phyloP scores from a whole-genome alignment of 2,113 vertebrate genomes.

The Actenoides hombroni region DNA sequence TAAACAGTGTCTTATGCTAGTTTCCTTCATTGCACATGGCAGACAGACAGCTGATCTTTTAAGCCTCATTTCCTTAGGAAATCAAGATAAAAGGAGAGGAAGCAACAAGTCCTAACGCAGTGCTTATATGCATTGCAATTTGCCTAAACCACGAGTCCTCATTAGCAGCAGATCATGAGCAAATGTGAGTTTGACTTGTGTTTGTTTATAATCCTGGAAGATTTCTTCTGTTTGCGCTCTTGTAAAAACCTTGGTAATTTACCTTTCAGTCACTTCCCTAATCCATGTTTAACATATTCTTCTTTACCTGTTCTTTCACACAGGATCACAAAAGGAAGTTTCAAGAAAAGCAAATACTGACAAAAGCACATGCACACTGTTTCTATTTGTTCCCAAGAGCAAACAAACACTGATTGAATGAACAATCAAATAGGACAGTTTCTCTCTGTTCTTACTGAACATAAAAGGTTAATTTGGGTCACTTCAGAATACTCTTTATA shows the following conservation, averaged over 20 bases:
- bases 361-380: not conserved
- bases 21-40: not conserved
- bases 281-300: not conserved
- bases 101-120: not conserved
- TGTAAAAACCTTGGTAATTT: not conserved
- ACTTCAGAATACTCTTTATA: not conserved
- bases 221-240: not conserved
- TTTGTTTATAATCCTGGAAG: not conserved
- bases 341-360: not conserved
- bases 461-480: not conserved
- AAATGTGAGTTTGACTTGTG: not conserved
- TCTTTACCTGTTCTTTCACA: not conserved
- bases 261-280: not conserved
- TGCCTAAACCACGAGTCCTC: not conserved
- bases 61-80: not conserved
- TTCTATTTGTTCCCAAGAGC: not conserved
- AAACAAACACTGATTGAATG: not conserved
- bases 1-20: not conserved
- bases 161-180: not conserved
- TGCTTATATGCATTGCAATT: not conserved
- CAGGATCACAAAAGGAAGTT: not conserved
- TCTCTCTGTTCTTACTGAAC: not conserved
- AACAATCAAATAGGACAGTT: not conserved
- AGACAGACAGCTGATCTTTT: not conserved
- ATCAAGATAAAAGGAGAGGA: not conserved